Evolutionary conservation across 2,797 vertebrate species (phyloP), one percentile per base, ranked within the genome.

Genomic region (Pseudomugil gertrudae): DNA sequence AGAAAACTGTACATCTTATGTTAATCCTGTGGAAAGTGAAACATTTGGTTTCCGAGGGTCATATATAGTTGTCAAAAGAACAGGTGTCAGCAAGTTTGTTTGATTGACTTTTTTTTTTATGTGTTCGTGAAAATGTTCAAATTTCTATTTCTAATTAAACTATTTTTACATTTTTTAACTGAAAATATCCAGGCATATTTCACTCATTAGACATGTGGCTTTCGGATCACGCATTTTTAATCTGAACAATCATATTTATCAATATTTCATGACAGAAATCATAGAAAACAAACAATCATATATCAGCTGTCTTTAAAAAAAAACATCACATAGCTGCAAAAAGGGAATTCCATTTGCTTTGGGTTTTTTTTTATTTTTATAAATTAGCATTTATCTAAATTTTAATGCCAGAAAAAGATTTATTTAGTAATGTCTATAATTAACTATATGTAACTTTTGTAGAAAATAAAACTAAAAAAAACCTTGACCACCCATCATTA

Each of bases 21-120:
- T 50, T 76, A 68, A 84, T 79, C 64, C 55, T 33, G 55, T 69
- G 51, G 56, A 80, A 76, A 72, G 61, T 50, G 63, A 45, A 57
- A 52, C 50, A 38, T 78, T 69, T 13, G 21, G 54, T 66, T 70
- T 69, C 58, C 33, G 47, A 9, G 59, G 69, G 61, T 65, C 62
- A 45, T 58, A 13, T 35, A 40, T 26, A 56, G 61, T 81, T 40
- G 56, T 63, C 54, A 63, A 69, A 53, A 36, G 54, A 55, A 61
- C 6, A 0, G 23, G 38, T 30, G 66, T 61, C n/a, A 78, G 63
- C 57, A 67, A 40, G 19, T 2, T 1, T 5, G 47, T 10, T 19
- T 21, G 59, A 69, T 17, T 40, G 38, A 38, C 4, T 4, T 14
- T 15, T 38, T 3, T 38, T 1, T 15, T 15, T 1, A 14, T 15